Evolutionary conservation across 2,113 vertebrate genomes (phyloP), one percentile per base, ranked within the genome.

Genomic region (Grammomys dolichurus): DNA sequence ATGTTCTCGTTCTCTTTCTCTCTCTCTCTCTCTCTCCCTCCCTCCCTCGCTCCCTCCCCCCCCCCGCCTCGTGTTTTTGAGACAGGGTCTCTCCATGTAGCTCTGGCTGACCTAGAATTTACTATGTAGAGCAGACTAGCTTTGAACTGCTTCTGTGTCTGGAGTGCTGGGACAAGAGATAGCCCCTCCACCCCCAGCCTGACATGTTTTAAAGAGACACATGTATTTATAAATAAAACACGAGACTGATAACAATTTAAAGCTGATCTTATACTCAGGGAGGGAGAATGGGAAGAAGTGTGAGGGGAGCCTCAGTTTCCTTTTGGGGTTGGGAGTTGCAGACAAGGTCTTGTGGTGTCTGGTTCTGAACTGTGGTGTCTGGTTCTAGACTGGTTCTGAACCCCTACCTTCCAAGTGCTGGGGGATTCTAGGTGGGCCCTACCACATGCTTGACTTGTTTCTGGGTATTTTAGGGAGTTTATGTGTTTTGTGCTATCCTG

Each of bases 281-380:
- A 65, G 14, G n/a, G 16, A 65, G 81, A 43, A 1, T 46, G 10
- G 9, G 16, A 19, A 12, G 28, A 33, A 12, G 26, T 1, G 0
- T 48, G 17, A 9, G 60, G 60, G 16, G 6, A 43, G 14, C 43
- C 19, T 43, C 16, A 28, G 22, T 40, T 60, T 56, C 22, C 78
- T n/a, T 58, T 56, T 4, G 60, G 4, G 43, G n/a, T n/a, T 28
- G 22, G 51, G 58, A 14, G 36, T 24, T 85, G 60, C 26, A 65
- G 58, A 20, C 5, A 20, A 24, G 17, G 84, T 51, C 40, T 87
- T 51, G 46, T 19, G 46, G 7, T 31, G 26, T 86, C 40, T 40
- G 40, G 40, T 40, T 40, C 40, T 40, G 40, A 40, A 40, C 40
- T 40, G 40, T 40, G 40, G 40, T 40, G 40, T 40, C 40, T 40